These are phyloP conservation scores for Heliconius hermathena DNA, from an alignment of 1,140 invertebrate species.

Conservation along the genomic window DNA sequence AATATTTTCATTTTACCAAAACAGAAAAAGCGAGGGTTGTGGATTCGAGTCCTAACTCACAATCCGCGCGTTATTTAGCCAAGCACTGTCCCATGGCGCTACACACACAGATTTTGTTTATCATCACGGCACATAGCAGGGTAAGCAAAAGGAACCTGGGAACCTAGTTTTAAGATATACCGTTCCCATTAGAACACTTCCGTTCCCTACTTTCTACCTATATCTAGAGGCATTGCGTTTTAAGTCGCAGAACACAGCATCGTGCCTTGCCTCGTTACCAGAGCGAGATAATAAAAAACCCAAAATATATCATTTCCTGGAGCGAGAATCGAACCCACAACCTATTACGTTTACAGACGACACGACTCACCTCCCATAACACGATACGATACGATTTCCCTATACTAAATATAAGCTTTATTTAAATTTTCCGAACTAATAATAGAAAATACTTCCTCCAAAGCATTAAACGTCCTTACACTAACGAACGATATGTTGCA, in stretches of 20 bases:
- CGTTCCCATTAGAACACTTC: not conserved
- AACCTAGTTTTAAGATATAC: not conserved
- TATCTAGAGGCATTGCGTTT: not conserved
- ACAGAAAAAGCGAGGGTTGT: too few species aligned
- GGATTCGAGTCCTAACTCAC: too few species aligned
- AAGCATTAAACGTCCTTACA: constrained; percentile 28
- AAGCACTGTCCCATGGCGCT: too few species aligned
- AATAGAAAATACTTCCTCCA: constrained; percentile 36
- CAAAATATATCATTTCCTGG: not conserved
- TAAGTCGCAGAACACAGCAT: not conserved
- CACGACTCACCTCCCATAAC: too few species aligned
- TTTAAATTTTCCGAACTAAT: not conserved
- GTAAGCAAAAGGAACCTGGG: not conserved
- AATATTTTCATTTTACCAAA: too few species aligned
- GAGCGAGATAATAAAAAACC: not conserved
- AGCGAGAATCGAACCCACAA: not conserved
- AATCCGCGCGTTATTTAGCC: too few species aligned
- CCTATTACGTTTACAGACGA: not conserved
- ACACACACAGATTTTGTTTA: not conserved
- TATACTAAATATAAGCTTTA: not conserved
- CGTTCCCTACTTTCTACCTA: not conserved
- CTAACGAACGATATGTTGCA: constrained; percentile 41
- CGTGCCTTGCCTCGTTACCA: not conserved
- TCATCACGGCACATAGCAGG: not conserved
- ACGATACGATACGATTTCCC: too few species aligned